Percentiles rank a stretch among this genome's conserved stretches.
Conservation (phyloP, 2,797 vertebrate species). For the Pogonophryne albipinna region DNA sequence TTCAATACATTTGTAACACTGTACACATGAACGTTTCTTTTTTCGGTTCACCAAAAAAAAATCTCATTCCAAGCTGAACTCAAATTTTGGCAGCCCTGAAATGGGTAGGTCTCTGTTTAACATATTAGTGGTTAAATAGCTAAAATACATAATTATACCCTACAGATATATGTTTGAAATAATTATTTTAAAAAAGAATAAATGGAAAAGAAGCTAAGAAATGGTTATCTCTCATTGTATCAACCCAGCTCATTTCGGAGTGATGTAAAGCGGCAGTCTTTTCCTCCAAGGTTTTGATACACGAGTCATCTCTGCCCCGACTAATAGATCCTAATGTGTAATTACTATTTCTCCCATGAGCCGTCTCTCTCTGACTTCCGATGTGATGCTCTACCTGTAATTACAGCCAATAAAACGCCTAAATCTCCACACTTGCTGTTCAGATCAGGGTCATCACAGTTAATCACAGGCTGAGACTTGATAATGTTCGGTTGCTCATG, state of each 20-base stretch:
- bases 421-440: slow-evolving; percentile 69
- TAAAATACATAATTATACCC: not conserved
- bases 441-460: slow-evolving; percentile 76
- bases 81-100: too few relatives aligned
- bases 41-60: too few relatives aligned
- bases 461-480: slow-evolving; percentile 68
- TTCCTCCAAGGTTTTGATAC: slow-evolving; percentile 39
- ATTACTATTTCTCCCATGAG: slow-evolving; percentile 76
- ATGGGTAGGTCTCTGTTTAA: not conserved
- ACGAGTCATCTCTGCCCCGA: slow-evolving; percentile 51
- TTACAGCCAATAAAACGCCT: slow-evolving; percentile 78
- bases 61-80: too few relatives aligned
- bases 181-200: too few relatives aligned
- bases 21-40: too few relatives aligned
- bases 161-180: too few relatives aligned
- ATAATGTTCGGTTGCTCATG: slow-evolving; percentile 74
- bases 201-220: too few relatives aligned
- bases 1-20: too few relatives aligned
- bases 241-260: slow-evolving; percentile 18
- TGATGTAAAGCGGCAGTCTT: slow-evolving; percentile 43
- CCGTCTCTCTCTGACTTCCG: slow-evolving; percentile 65
- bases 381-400: slow-evolving; percentile 77
- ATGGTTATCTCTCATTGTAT: not conserved
- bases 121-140: not conserved
- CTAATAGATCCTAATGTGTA: slow-evolving; percentile 78